Base-by-base conservation (phyloP, 2,888 invertebrate species). In the Heteromyza rotundicornis region DNA sequence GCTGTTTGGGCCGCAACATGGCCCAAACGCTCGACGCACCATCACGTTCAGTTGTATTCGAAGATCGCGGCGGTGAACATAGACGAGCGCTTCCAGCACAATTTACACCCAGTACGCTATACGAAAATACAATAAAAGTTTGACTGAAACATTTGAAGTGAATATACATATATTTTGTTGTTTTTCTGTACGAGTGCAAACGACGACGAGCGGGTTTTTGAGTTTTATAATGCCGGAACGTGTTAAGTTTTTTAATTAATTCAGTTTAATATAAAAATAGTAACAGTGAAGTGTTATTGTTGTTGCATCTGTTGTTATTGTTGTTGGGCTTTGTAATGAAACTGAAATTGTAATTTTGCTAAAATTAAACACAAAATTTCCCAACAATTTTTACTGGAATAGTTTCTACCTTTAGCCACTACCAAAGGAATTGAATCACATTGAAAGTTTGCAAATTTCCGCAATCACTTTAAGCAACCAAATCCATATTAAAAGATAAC, bases 21-120 rank as follows among this genome's bases (percentile, higher is more conserved):
- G 65, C 64, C 60, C 49, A 59, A 64, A 67, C 60, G 55, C 36
- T 50, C 63, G 62, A 61, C 50, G 40, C 51, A 56, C 44, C 44
- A 32, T 8, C 47, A 59, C 60, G 59, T 57, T 66, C 65, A 69
- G 69, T 68, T 62, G 64, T 57, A 57, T 57, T 64, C 62, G 57
- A 66, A 58, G 59, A 53, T 60, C 63, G 64, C 57, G 57, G 59
- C 65, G 64, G 63, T 63, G 47, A 64, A 56, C 61, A 66, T 60
- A 49, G 56, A 60, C 23, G 23, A 44, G 36, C 36, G 1, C 14
- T 49, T 44, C 24, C 44, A 53, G 58, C 36, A 19, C 17, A 47
- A 20, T n/a, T 40, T 19, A 20, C 47, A 19, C 7, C 20, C n/a
- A n/a, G n/a, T n/a, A n/a, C n/a, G n/a, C n/a, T n/a, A n/a, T n/a